Percentiles rank a stretch among this genome's conserved stretches.
Conservation (phyloP, 1,140 invertebrate species). For the Temnothorax nylanderi region DNA sequence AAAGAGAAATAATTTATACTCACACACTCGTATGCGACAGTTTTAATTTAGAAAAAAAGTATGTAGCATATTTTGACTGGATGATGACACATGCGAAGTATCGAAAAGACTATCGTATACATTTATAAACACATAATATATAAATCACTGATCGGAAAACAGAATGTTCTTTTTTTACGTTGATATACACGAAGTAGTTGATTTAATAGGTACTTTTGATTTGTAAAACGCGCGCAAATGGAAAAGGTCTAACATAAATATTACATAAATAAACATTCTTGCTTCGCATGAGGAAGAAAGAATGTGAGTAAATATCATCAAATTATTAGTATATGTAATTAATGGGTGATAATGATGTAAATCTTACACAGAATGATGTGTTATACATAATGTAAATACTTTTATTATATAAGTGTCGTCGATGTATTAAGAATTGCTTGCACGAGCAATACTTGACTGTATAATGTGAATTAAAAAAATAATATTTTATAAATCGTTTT, state of each 20-base stretch:
- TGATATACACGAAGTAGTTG: background rate
- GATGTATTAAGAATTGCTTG: background rate
- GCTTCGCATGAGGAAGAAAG: background rate
- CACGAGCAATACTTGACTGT: background rate
- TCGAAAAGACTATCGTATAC: background rate
- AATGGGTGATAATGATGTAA: background rate
- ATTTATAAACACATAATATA: background rate
- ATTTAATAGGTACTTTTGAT: background rate
- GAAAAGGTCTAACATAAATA: background rate
- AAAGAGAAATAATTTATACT: conserved; percentile 27
- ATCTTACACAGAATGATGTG: background rate
- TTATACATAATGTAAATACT: conserved; percentile 1
- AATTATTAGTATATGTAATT: background rate
- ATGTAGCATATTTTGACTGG: background rate
- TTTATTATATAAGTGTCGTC: background rate
- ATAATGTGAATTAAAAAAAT: background rate
- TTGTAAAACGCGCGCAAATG: background rate
- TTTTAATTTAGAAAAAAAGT: background rate
- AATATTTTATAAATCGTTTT: background rate
- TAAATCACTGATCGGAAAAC: background rate
- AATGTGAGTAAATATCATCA: background rate
- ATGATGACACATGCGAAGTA: background rate
- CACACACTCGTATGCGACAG: conserved; percentile 2
- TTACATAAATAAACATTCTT: background rate
- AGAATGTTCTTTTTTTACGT: background rate